A percentile compares a stretch with the other conserved stretches of the same genome.
phyloP scores from a whole-genome alignment of 1,140 invertebrate species.

The Calephelis nemesis region DNA sequence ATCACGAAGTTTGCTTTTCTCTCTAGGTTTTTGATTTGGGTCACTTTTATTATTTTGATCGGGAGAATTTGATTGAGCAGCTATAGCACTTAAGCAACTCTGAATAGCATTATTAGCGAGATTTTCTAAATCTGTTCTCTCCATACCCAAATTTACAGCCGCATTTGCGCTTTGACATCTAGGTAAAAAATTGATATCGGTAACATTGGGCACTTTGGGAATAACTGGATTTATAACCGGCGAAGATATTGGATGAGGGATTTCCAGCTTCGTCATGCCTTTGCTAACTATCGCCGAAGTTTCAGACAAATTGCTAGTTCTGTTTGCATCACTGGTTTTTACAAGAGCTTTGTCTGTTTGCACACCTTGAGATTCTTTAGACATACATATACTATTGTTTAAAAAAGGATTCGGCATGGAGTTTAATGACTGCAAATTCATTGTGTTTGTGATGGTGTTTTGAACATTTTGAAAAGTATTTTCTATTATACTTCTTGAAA shows the following conservation, averaged over 20 bases:
- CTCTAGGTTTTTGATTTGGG: conserved; percentile 58
- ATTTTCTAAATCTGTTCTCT: conserved; percentile 58
- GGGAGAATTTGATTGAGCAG: conserved; percentile 49
- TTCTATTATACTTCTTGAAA: conserved; percentile 63
- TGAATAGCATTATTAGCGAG: conserved; percentile 53
- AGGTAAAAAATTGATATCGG: conserved; percentile 69
- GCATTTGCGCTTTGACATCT: conserved; percentile 71
- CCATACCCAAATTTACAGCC: conserved; percentile 60
- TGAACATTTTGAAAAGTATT: conserved; percentile 55
- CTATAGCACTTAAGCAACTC: conserved; percentile 56
- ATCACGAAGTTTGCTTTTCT: conserved; percentile 74
- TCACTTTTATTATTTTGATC: conserved; percentile 57
- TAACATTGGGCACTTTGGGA: conserved; percentile 65
- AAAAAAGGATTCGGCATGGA: conserved; percentile 57
- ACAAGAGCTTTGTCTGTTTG: conserved; percentile 64
- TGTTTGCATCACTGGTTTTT: conserved; percentile 55
- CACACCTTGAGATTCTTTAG: conserved; percentile 66
- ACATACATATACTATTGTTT: conserved; percentile 53
- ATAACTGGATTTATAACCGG: conserved; percentile 68
- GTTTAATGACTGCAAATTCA: conserved; percentile 69
- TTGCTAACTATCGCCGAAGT: conserved; percentile 63
- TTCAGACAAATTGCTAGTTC: conserved; percentile 45
- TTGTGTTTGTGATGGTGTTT: conserved; percentile 55
- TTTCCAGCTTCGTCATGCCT: conserved; percentile 64
- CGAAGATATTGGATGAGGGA: conserved; percentile 70